These are phyloP conservation scores for Artibeus lituratus DNA, from an alignment of 2,797 vertebrate species.

Conservation along the genomic window DNA sequence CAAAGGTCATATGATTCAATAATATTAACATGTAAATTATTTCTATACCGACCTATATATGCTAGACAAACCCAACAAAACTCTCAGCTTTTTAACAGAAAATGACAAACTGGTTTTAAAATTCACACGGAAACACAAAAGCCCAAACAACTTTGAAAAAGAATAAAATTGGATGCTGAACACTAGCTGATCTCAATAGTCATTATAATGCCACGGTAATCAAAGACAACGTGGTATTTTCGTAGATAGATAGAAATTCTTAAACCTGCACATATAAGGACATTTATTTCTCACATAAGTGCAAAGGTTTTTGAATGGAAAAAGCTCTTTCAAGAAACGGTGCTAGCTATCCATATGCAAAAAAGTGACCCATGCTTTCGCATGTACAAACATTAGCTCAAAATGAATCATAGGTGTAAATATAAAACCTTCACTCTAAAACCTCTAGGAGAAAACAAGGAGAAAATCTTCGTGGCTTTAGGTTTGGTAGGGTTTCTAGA, in stretches of 20 bases:
- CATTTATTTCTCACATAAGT: background rate
- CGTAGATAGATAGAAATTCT: background rate
- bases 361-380: background rate
- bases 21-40: background rate
- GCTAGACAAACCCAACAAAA: background rate
- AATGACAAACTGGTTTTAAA: background rate
- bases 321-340: background rate
- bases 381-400: background rate
- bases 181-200: background rate
- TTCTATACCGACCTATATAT: background rate
- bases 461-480: background rate
- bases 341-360: background rate
- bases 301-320: background rate
- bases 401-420: background rate
- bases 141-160: background rate
- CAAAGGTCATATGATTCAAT: background rate
- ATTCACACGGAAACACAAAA: background rate
- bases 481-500: background rate
- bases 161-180: background rate
- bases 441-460: background rate
- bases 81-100: background rate
- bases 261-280: background rate
- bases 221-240: background rate
- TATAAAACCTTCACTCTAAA: background rate
- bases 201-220: background rate